Base-by-base conservation (phyloP, 1,140 invertebrate genomes). In the Drosophila rhopaloa region DNA sequence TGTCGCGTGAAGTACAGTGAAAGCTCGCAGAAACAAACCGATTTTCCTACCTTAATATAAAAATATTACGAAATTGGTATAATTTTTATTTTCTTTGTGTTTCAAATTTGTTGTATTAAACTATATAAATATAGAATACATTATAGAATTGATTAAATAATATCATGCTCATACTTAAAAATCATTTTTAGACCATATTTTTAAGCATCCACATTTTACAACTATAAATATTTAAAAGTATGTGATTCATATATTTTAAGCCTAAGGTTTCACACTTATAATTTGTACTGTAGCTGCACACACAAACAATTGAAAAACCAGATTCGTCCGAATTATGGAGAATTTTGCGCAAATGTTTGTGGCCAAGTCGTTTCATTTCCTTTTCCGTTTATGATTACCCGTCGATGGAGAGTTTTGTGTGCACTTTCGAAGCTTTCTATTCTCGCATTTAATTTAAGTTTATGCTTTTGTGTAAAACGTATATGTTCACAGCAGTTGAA, bases 311-410 rank as follows among this genome's bases (percentile, higher is more conserved):
- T 43, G 38, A 14, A 35, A 43, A 43, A 16, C 16, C 51, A 24
- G 27, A 16, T 41, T 53, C 10, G n/a, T 4, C 19, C 13, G 54
- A 59, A 58, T 62, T 58, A 40, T 43, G 53, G 16, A 11, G 27
- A 32, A 44, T 41, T 43, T 62, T 24, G 9, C 10, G 54, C 16
- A 32, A 62, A 24, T 40, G 27, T 62, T 62, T 62, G 54, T 63
- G 55, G 27, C 55, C 59, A 61, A 57, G 60, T 62, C 60, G 27
- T 62, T 62, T 38, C 62, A 65, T 47, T 65, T 61, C 62, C 57
- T 41, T 65, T 65, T 65, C 61, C 61, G 62, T 61, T 65, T 65
- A 37, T 65, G 56, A 65, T 65, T 37, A 46, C 55, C 56, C 37
- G 55, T 46, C 40, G n/a, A 7, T 19, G 29, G 61, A 24, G 29